Conservation (phyloP, 1,140 invertebrate genomes). For the Chrysopa pallens region DNA sequence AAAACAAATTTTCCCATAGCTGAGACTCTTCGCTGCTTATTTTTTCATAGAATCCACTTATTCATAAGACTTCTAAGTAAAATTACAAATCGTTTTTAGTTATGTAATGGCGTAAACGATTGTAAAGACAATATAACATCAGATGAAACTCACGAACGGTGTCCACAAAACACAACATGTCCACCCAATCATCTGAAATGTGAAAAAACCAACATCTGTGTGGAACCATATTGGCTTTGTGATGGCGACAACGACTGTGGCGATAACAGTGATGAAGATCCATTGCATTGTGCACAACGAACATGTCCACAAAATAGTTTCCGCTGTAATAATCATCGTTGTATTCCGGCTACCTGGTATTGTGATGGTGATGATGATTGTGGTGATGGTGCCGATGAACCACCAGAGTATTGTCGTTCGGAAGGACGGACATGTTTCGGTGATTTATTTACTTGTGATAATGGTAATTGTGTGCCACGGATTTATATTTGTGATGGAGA, state of each 20-base stretch:
- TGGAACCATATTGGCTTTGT: constrained; percentile 88
- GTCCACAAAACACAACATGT: constrained; percentile 72
- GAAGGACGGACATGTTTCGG: constrained; percentile 91
- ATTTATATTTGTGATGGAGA: constrained; percentile 97
- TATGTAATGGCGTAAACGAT: constrained; percentile 85
- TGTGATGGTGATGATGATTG: constrained; percentile 83
- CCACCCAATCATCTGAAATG: constrained; percentile 76
- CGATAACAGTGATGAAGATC: constrained; percentile 89
- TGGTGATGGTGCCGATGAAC: constrained; percentile 76
- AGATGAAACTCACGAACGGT: constrained; percentile 75
- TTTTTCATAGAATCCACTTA: no score
- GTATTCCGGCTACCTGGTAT: constrained; percentile 76
- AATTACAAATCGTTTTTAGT: no score
- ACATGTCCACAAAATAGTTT: constrained; percentile 85
- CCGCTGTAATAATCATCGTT: constrained; percentile 68
- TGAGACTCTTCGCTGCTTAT: no score
- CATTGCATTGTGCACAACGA: constrained; percentile 68
- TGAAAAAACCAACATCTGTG: constrained; percentile 85
- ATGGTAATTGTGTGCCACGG: constrained; percentile 89
- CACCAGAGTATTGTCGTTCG: constrained; percentile 78
- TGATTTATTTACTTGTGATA: constrained; percentile 88
- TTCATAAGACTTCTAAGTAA: no score
- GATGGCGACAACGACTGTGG: constrained; percentile 90
- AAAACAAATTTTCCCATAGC: no score
- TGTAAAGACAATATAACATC: constrained; percentile 86